Base-by-base conservation (phyloP, 1,140 invertebrate species). In the Heliconius hermathena region DNA sequence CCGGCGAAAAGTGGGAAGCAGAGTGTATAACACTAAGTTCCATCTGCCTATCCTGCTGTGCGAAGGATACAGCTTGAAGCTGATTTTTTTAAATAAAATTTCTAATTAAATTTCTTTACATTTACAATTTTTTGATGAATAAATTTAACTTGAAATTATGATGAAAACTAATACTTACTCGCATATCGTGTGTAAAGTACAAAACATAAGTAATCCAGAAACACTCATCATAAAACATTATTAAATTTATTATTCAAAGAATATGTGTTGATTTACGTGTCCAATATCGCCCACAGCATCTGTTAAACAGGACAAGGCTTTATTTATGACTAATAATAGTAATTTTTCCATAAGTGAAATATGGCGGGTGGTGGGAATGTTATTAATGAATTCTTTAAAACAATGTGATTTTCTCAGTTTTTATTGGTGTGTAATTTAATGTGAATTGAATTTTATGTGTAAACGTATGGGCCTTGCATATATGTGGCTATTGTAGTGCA, bases 251-350 rank as follows among this genome's bases (percentile, higher is more conserved):
- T 46, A 76, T 66, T 66, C 60, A 76, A n/a, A 38, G 60, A 41
- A 70, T 36, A 66, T 66, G 36, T 76, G 26, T 33, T 74, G 74
- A 76, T 76, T 76, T 76, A 76, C 74, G 60, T 70, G 41, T 54
- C 66, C 74, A 76, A 76, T 76, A 70, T 77, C 84, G 72, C 83
- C 82, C 82, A 83, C 79, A 16, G 52, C 77, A 77, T 66, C 49
- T 72, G 70, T 74, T 77, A 85, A 80, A 81, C 83, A 81, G 60
- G 60, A 66, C 76, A 81, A 52, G 82, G 83, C 77, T 81, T 80
- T 86, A 87, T 89, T 87, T 87, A 89, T 87, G 88, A 84, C 77
- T 87, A 82, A 85, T 87, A 82, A 82, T 84, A 70, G 81, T 82
- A 71, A 84, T 83, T 86, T 85, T 16, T n/a, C 49, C 60, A 54